Conservation (phyloP, 2,888 invertebrate species). For the Phymatocera aterrima region DNA sequence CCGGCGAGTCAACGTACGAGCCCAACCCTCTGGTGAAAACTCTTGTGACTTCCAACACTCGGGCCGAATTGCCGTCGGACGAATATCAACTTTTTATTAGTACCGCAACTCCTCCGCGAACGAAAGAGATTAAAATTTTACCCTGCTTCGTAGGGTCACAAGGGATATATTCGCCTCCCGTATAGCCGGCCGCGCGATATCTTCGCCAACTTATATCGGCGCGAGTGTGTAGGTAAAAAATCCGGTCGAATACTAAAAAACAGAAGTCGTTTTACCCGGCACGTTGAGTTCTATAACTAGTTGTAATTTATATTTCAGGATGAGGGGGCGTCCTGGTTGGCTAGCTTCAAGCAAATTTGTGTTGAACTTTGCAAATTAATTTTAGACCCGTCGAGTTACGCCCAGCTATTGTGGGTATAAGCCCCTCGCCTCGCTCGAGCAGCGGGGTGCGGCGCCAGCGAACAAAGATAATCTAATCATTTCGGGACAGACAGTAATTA, state of each 20-base stretch:
- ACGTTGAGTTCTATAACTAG: not conserved
- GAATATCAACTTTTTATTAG: constrained; percentile 35
- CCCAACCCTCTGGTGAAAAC: constrained; percentile 6
- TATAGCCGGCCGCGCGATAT: not conserved
- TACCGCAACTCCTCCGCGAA: constrained; percentile 5
- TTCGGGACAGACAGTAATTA: constrained; percentile 60
- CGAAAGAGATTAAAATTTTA: constrained; percentile 35
- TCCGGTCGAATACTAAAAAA: no score
- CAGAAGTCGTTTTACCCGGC: not conserved
- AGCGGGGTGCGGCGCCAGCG: not conserved
- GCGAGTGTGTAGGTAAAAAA: no score
- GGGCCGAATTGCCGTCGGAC: not conserved
- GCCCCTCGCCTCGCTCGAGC: not conserved
- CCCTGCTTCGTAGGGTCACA: not conserved
- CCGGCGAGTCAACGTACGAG: not conserved
- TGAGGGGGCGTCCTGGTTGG: not conserved
- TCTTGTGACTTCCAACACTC: constrained; percentile 15
- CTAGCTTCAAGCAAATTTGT: constrained; percentile 7
- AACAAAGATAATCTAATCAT: constrained; percentile 61
- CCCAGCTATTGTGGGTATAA: constrained; percentile 19
- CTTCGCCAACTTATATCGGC: not conserved
- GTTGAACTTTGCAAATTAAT: constrained; percentile 42
- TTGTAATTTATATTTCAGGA: not conserved
- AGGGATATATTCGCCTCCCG: not conserved
- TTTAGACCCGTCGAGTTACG: not conserved